Evolutionary conservation across 35 echinoderm and acorn worm genomes (phyloP).

Genomic region (Strongylocentrotus purpuratus): DNA sequence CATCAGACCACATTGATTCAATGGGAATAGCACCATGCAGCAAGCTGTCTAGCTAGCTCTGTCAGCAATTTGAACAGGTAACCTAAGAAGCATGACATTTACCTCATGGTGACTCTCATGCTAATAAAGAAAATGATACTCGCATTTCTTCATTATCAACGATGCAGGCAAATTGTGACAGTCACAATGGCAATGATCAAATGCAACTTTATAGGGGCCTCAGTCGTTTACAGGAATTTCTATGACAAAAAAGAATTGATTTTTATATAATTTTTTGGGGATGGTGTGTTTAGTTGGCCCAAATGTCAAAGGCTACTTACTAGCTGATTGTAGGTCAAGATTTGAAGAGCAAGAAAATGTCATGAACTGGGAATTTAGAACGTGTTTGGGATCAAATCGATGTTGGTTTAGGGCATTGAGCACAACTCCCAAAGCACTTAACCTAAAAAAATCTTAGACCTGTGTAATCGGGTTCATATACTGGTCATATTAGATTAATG

Average conservation of each 20-base stretch:
- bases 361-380: neutral
- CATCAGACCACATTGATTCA: neutral
- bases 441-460: neutral
- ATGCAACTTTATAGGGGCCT: neutral
- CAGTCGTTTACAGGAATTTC: neutral
- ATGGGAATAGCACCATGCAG: neutral
- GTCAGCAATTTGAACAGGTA: constrained; percentile 28
- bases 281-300: neutral
- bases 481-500: too few relatives aligned
- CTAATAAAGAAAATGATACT: constrained; percentile 42
- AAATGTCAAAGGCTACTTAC: neutral
- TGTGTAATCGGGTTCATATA: too few relatives aligned
- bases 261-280: neutral
- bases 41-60: constrained; percentile 4
- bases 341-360: neutral
- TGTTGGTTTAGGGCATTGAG: neutral
- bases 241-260: neutral
- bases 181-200: constrained; percentile 11
- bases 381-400: neutral
- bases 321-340: neutral
- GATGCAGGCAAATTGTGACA: constrained; percentile 10
- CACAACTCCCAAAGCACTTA: neutral
- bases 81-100: constrained; percentile 27
- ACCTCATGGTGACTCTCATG: constrained; percentile 30
- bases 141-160: constrained; percentile 35